Evolutionary conservation across 2,797 vertebrate genomes (phyloP).

Genomic region (Galago senegalensis): DNA sequence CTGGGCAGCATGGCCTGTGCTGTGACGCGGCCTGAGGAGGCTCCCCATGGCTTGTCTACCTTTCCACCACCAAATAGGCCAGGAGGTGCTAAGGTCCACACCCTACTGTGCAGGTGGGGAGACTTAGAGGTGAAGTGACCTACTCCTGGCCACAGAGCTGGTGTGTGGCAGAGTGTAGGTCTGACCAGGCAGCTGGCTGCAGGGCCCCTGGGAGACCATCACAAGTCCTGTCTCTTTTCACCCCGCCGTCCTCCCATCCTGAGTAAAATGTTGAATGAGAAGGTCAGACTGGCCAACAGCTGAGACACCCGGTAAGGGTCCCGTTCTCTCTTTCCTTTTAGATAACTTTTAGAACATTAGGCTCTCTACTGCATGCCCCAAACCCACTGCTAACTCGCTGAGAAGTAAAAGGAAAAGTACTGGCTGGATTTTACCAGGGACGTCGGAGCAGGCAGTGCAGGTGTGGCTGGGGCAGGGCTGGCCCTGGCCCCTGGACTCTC

Average conservation of each 20-base stretch:
- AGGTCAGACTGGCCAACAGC: background rate
- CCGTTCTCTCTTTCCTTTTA: background rate
- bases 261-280: background rate
- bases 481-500: background rate
- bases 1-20: background rate
- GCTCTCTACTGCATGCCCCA: background rate
- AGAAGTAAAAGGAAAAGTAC: background rate
- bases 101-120: background rate
- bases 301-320: background rate
- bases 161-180: background rate
- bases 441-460: background rate
- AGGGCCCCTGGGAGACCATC: background rate
- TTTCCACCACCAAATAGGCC: background rate
- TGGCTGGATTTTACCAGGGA: background rate
- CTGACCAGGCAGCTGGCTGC: background rate
- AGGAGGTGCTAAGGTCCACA: fast-evolving
- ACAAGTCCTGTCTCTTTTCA: background rate
- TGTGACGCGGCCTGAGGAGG: fast-evolving
- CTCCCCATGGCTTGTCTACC: background rate
- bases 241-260: background rate
- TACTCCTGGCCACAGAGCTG: too few relatives aligned
- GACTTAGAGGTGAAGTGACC: background rate
- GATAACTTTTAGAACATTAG: background rate
- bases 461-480: background rate
- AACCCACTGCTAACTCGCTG: background rate